Conservation (phyloP, 2,888 invertebrate species). For the Hirtodrosophila histrioides region DNA sequence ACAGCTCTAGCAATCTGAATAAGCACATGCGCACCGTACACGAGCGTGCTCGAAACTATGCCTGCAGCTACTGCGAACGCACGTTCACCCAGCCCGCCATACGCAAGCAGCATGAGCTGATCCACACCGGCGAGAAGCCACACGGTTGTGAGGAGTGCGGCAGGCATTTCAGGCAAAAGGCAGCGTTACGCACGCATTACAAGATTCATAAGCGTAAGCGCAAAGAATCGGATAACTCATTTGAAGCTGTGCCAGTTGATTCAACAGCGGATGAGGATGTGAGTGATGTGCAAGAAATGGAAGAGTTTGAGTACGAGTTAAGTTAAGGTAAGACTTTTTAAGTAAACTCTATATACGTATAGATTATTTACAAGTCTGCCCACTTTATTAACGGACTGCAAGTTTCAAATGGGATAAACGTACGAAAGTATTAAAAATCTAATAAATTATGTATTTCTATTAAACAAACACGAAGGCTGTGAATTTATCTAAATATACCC, state of each 20-base stretch:
- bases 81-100: slow-evolving; percentile 75
- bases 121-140: slow-evolving; percentile 81
- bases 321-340: neutral
- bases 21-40: slow-evolving; percentile 78
- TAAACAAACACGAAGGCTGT: no score
- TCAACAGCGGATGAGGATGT: neutral
- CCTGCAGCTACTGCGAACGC: slow-evolving; percentile 71
- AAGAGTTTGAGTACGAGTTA: slow-evolving; percentile 2
- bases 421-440: no score
- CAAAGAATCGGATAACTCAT: neutral
- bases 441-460: no score
- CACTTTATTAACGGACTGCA: no score
- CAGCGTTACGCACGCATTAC: slow-evolving; percentile 70
- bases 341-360: no score
- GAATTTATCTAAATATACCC: no score
- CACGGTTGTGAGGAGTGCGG: slow-evolving; percentile 73
- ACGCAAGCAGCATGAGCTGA: slow-evolving; percentile 80
- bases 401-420: no score
- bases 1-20: slow-evolving; percentile 77
- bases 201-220: slow-evolving; percentile 65
- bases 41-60: slow-evolving; percentile 73
- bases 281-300: neutral
- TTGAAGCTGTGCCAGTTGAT: slow-evolving; percentile 1
- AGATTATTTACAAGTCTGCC: no score
- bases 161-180: slow-evolving; percentile 70